A percentile compares a stretch with the other conserved stretches of the same genome.
These are phyloP conservation scores for Troglohyphantes excavatus DNA, from an alignment of 2,888 invertebrate genomes.

Conservation along the genomic window DNA sequence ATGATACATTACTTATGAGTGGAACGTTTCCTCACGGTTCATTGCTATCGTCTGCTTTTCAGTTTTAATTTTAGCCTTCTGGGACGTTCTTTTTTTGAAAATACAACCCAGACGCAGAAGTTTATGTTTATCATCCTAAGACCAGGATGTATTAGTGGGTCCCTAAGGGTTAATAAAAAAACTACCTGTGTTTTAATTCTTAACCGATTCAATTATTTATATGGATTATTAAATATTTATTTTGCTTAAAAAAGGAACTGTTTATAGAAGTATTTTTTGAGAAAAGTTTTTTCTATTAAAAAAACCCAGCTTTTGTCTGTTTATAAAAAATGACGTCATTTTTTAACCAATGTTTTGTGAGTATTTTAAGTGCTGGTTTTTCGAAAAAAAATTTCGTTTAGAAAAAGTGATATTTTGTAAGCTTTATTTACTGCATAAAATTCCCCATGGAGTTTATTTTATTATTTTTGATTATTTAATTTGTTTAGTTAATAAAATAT, in stretches of 20 bases:
- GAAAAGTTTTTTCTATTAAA: no score
- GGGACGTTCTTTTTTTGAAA: neutral
- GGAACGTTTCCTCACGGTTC: neutral
- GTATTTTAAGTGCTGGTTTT: no score
- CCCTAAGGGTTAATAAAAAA: neutral
- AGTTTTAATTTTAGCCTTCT: neutral
- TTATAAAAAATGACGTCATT: no score
- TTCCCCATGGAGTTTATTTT: no score
- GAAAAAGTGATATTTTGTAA: no score
- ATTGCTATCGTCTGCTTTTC: conserved; percentile 5
- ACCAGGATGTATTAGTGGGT: neutral
- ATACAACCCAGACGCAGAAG: neutral
- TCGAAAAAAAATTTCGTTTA: no score
- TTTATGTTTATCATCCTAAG: conserved; percentile 4
- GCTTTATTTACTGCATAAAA: no score
- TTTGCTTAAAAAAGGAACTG: conserved; percentile 5
- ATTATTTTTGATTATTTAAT: no score
- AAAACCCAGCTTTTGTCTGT: no score
- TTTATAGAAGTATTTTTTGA: neutral
- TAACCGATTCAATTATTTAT: conserved; percentile 20
- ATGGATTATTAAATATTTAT: conserved; percentile 7
- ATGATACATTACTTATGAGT: conserved; percentile 19
- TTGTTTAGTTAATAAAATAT: no score
- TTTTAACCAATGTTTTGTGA: no score
- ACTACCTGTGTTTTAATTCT: neutral